Evolutionary conservation across 53 echinoderm and acorn worm genomes (phyloP).

Genomic region (Holothuria leucospilota): DNA sequence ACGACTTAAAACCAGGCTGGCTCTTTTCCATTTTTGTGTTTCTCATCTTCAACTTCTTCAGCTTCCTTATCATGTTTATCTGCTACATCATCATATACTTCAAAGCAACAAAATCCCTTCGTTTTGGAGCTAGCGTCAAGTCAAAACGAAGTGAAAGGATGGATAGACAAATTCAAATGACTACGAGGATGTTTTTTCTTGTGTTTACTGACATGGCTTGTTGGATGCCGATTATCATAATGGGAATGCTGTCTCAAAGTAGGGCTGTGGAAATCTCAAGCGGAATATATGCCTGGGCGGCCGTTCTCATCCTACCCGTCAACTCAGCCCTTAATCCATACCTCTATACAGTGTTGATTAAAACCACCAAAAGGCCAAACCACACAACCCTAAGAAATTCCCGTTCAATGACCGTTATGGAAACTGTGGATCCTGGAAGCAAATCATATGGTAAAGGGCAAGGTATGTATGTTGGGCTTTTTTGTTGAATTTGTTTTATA

Average conservation of each 20-base stretch:
- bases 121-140: background rate
- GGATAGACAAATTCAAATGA: conserved; percentile 13
- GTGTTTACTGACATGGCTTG: conserved; percentile 10
- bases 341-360: conserved; percentile 3
- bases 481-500: too few relatives aligned
- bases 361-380: background rate
- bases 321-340: conserved; percentile 32
- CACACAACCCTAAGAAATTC: background rate
- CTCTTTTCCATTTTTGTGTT: conserved; percentile 35
- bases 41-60: conserved; percentile 32
- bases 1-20: conserved; percentile 17
- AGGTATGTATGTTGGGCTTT: too few relatives aligned
- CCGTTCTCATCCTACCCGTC: conserved; percentile 9
- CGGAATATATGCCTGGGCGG: conserved; percentile 20
- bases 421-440: too few relatives aligned
- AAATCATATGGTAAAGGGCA: too few relatives aligned
- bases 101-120: background rate
- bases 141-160: background rate
- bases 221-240: conserved; percentile 32
- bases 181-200: conserved; percentile 12
- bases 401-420: too few relatives aligned
- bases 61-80: conserved; percentile 34
- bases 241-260: conserved; percentile 3
- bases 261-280: background rate
- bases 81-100: conserved; percentile 30